Base-by-base conservation (phyloP, 2,888 invertebrate species). In the Drosophila colorata region DNA sequence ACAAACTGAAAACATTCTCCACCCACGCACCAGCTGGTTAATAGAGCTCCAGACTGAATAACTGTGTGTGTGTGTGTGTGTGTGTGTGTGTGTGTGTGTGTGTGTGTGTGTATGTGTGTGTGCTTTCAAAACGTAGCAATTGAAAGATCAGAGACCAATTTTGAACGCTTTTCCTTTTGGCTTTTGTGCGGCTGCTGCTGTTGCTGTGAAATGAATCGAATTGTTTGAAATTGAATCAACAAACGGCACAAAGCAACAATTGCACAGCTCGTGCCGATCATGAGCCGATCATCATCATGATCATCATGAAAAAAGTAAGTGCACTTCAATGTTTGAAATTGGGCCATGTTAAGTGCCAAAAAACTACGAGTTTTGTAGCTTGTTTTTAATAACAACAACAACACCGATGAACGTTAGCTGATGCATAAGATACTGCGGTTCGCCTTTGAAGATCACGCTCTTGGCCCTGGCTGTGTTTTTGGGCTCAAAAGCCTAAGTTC, bases 91-190 rank as follows among this genome's bases (percentile, higher is more conserved):
- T 28, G 13, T 43, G 18, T 33, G 16, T 58, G 51, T 73, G 25
- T 63, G 77, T n/a, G 5, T 53, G 7, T 51, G 2, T 55, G 37
- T 28, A 6, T 43, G 18, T 33, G 16, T 58, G 51, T 73, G 25
- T 63, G 77, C 79, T 80, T 79, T 76, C 80, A 68, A 76, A 66
- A 44, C 52, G 47, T 52, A 48, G 43, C 72, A 74, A 68, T 77
- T 72, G 73, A 76, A 61, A 72, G 76, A 75, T 82, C 80, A 59
- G 80, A 71, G 84, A 80, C 61, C 87, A 88, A 86, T 87, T 89
- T 86, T 71, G 71, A 74, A 86, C 86, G 85, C 85, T 89, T 86
- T 85, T 85, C 85, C 88, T 84, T 88, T 87, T 66, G 56, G 65
- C 63, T 85, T 75, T 68, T 78, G 71, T 48, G 53, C 37, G 37